Conservation (phyloP, 1,140 invertebrate species). For the Scaptomyza hsui region DNA sequence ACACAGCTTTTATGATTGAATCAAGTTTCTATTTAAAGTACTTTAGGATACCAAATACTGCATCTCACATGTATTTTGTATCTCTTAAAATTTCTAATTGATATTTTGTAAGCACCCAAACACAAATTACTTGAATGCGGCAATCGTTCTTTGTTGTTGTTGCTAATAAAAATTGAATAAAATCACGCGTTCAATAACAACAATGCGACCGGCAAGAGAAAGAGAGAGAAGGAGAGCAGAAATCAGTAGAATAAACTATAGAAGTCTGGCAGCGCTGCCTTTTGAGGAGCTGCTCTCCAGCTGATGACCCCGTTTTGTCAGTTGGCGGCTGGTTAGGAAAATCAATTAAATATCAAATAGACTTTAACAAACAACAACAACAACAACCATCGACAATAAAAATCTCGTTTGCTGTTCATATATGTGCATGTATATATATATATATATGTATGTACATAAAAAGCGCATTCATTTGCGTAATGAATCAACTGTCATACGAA, state of each 20-base stretch:
- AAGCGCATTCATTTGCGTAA: slow-evolving; percentile 55
- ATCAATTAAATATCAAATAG: slow-evolving; percentile 57
- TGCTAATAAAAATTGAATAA: slow-evolving; percentile 79
- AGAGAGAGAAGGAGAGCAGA: neutral
- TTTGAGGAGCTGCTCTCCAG: slow-evolving; percentile 27
- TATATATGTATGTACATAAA: neutral
- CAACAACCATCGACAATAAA: slow-evolving; percentile 40
- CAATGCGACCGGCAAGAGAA: slow-evolving; percentile 18
- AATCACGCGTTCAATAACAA: slow-evolving; percentile 78
- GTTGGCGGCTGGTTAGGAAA: slow-evolving; percentile 44
- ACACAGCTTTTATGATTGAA: slow-evolving; percentile 2
- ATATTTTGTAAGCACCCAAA: slow-evolving; percentile 18
- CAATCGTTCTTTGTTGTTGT: slow-evolving; percentile 34
- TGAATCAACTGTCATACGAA: slow-evolving; percentile 55
- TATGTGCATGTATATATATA: neutral
- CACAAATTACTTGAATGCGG: slow-evolving; percentile 34
- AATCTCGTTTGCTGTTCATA: slow-evolving; percentile 45
- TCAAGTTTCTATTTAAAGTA: slow-evolving; percentile 1
- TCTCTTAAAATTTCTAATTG: neutral
- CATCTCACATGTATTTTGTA: neutral
- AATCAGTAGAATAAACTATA: slow-evolving; percentile 4
- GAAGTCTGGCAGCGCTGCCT: slow-evolving; percentile 17
- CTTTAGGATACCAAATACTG: neutral
- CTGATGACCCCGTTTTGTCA: slow-evolving; percentile 61
- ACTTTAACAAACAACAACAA: slow-evolving; percentile 25